Evolutionary conservation across 2,888 invertebrate species (phyloP), one percentile per base, ranked within the genome.

Genomic region (Apotomis turbidana): DNA sequence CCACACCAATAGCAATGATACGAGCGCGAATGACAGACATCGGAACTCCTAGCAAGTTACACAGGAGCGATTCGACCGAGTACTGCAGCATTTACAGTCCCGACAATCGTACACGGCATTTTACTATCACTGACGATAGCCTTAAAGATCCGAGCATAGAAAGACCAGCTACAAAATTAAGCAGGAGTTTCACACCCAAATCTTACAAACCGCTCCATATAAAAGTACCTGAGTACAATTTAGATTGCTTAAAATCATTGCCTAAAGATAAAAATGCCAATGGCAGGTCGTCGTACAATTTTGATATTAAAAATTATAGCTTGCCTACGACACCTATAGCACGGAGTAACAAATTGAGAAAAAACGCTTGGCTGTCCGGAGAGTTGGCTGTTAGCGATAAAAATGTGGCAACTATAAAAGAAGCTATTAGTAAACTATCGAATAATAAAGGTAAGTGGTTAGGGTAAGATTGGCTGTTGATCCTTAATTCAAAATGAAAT

Each of bases 301-400:
- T 94, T 74, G 90, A 92, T 83, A 90, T 94, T 74, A 88, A 87
- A 76, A 91, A 94, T 74, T 93, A 90, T 60, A 91, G 91, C 78
- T 84, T 94, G 74, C 94, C 94, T 0, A 85, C 85, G 0, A 94
- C 94, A 5, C 94, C 94, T 0, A 94, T 94, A 70, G 94, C 94
- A 4, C 84, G 94, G 5, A 94, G 93, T 77, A 94, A 94, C 74
- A 94, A 94, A 77, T 81, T 94, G 75, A 89, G 94, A 75, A 93
- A 91, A 75, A 94, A 94, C 71, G 94, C 94, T 8, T 94, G 94
- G 94, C 83, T 94, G 0, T 93, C 94, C 1, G 94, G 93, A 9
- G 92, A 93, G 60, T 74, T 90, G 51, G 81, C 79, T 57, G 75
- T 78, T 0, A 79, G 78, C 4, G 83, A 83, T 9, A 78, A 76